Evolutionary conservation across 2,113 vertebrate species (phyloP).

Genomic region (Himantopus leucocephalus): DNA sequence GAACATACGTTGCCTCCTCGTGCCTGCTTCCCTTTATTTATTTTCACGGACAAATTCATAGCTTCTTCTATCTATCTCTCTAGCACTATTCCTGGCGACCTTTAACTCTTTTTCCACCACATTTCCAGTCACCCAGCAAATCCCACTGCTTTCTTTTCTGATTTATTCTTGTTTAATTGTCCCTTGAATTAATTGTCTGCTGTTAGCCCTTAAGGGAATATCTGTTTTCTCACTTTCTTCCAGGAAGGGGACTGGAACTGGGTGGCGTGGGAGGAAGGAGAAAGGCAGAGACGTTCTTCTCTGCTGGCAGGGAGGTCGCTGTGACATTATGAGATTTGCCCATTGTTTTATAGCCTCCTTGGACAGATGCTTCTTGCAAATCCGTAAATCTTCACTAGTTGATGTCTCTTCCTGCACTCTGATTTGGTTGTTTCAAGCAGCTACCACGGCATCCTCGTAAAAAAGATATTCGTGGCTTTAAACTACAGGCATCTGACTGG

Average conservation of each 20-base stretch:
- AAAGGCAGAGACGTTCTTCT: not conserved
- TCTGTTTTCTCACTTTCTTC: not conserved
- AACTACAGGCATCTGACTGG: not conserved
- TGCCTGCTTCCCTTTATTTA: not conserved
- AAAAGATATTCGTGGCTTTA: not conserved
- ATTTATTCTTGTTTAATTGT: not conserved
- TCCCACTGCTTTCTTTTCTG: not conserved
- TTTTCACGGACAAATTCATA: not conserved
- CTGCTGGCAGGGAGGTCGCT: not conserved
- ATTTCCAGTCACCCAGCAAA: not conserved
- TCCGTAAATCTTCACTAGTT: not conserved
- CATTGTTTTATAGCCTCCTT: not conserved
- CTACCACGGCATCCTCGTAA: not conserved
- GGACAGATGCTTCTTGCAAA: not conserved
- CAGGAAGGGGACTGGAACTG: not conserved
- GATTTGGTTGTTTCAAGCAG: not conserved
- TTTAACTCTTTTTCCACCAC: not conserved
- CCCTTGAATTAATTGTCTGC: not conserved
- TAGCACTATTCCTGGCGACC: not conserved
- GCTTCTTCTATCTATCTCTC: not conserved
- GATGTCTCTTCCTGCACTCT: not conserved
- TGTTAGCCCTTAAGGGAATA: not conserved
- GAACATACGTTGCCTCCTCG: not conserved
- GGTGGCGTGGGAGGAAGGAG: not conserved
- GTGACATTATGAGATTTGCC: not conserved